Base-by-base conservation (phyloP, 2,113 vertebrate species). In the Tetrax tetrax region DNA sequence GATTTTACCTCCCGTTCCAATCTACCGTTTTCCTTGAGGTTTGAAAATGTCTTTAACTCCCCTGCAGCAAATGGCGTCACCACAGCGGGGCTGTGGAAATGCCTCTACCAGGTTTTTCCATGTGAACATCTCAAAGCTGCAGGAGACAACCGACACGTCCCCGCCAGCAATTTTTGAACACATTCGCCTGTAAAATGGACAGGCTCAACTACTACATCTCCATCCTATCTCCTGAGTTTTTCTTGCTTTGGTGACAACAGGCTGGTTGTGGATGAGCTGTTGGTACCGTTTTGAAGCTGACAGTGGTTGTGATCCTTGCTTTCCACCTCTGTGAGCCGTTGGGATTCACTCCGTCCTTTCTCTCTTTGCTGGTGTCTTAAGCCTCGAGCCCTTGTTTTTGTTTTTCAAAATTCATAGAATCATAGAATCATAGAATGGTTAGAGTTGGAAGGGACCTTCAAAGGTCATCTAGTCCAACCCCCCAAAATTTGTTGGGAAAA, bases 201-300 rank as follows among this genome's bases (percentile, higher is more conserved):
- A 17, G 57, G 48, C 23, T 38, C 45, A 54, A 25, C 37, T 61
- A 11, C 27, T 50, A 31, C 71, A 28, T 41, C 66, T 91, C 16
- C 48, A 28, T 47, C 60, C 21, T 18, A 10, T 48, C 35, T 41
- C 72, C 35, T 50, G 35, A 25, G 10, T 11, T 82, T 86, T 76
- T n/a, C 24, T 68, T 23, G 29, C 1, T 0, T 5, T 59, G 33
- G 24, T 35, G 29, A n/a, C 37, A 66, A 43, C 4, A 2, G 15
- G 5, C 60, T 41, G 45, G 28, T 74, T 89, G 56, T 43, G 41
- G 54, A 29, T 35, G 45, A n/a, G 19, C 24, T 68, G 12, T 22
- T 2, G 8, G 23, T 68, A 37, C 48, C 9, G n/a, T 74, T 68
- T 68, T 3, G 14, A 54, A 74, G 31, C 31, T 25, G 47, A 9